These are phyloP conservation scores for Baronia brevicornis DNA, from an alignment of 2,888 invertebrate species.

Conservation along the genomic window DNA sequence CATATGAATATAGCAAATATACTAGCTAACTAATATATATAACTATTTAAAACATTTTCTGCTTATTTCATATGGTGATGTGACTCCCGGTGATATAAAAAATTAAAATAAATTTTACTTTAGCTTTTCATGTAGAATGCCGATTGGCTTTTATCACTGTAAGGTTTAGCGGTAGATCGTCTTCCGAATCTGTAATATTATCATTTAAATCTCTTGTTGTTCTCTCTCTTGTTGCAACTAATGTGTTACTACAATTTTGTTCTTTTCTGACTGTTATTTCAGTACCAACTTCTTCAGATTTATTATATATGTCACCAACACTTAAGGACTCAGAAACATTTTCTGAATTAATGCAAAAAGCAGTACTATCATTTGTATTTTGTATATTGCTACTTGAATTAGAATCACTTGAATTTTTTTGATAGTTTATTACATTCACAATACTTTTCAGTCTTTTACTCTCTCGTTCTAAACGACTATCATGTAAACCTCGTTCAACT, in stretches of 20 bases:
- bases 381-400: conserved; percentile 26
- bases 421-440: conserved; percentile 46
- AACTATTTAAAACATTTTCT: no score
- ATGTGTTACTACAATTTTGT: no score
- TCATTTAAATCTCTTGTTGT: no score
- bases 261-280: no score
- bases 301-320: no score
- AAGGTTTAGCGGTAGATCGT: conserved; percentile 54
- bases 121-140: conserved; percentile 18
- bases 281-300: no score
- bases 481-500: no score
- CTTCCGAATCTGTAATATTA: conserved; percentile 44
- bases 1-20: no score
- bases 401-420: conserved; percentile 30
- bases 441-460: conserved; percentile 60
- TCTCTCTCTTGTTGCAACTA: no score
- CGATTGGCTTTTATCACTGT: conserved; percentile 36
- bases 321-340: no score
- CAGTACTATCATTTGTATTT: conserved; percentile 9
- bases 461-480: conserved; percentile 30
- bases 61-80: no score
- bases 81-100: conserved; percentile 7
- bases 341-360: conserved; percentile 3
- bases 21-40: no score
- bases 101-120: background rate